Base-by-base conservation (phyloP, 2,113 vertebrate genomes). In the Grus americana region DNA sequence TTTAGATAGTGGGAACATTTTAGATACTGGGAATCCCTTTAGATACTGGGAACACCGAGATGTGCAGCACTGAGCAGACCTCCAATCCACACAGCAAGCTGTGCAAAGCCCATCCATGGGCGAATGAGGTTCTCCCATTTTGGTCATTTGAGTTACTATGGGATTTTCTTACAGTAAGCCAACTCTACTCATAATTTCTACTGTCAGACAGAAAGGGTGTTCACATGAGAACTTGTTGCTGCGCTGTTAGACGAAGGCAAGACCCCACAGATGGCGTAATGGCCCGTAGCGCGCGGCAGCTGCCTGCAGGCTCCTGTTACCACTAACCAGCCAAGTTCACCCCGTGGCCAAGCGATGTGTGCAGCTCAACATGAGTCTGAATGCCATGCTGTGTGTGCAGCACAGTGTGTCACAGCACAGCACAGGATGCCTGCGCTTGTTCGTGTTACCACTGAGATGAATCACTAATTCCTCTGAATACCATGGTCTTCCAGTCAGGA, bases 271-370 rank as follows among this genome's bases (percentile, higher is more conserved):
- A 12, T 30, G 27, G 5, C 1, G 1, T 29, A 62, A 21, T 50
- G 1, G 1, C 10, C 42, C 29, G 26, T 27, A 75, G 12, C 2
- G 0, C 42, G 11, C 7, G 3, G 44, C 21, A 66, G 24, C 40
- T 75, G n/a, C 26, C 34, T 22, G 11, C 6, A 26, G 14, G 11
- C 3, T 40, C 23, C 34, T 73, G 11, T 40, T 50, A 11, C 22
- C 4, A 5, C 27, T 32, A 36, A 24, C 14, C 12, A 44, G 18
- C 1, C 50, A 62, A 62, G 30, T 44, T 81, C 18, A 38, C 14
- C 26, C 12, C 8, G 3, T 63, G n/a, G 30, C 26, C 26, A 44
- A 50, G 14, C 11, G 14, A 27, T 42, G 24, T 4, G 8, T 30
- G 12, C 1, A 3, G 8, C 42, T 30, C 29, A 66, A 11, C 13